Base-by-base conservation (phyloP, 2,888 invertebrate genomes). In the Melinaea marsaeus region DNA sequence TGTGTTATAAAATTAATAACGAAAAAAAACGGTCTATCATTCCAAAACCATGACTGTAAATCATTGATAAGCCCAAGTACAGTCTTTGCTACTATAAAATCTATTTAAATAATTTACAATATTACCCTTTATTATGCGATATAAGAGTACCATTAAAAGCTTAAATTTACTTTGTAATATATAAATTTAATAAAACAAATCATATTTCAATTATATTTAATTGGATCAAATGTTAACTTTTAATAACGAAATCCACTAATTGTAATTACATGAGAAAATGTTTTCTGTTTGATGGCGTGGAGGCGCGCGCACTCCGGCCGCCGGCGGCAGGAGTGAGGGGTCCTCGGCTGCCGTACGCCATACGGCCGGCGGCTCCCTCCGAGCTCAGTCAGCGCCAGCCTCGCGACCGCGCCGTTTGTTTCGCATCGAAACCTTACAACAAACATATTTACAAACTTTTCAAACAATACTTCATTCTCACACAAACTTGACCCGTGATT, bases 401-500 rank as follows among this genome's bases (percentile, higher is more conserved):
- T 78, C 80, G 80, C 79, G 76, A 75, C 77, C 73, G 75, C 73
- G 78, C 79, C 74, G 71, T 75, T 81, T 77, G 78, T 79, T 74
- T 80, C 75, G 80, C 77, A 77, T 64, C 70, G 77, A 74, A 71
- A 77, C 70, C 72, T 67, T 71, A 72, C 75, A 70, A 72, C 76
- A 70, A 69, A 72, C 67, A 62, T 73, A 77, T 72, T 77, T 69
- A 74, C 72, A 72, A 77, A 82, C 75, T 77, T 68, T 77, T 71
- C 70, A 72, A 70, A 76, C 71, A 73, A 67, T 70, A 68, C 68
- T 72, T 77, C 71, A 80, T 73, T 75, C 70, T 77, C 66, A 67
- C 69, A 70, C 79, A 82, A 86, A 86, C 85, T 87, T 86, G 83
- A 84, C 80, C 80, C 84, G 88, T 87, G 90, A 85, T 86, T 87